Conservation (phyloP, 2,113 vertebrate genomes). For the Cinclus cinclus region DNA sequence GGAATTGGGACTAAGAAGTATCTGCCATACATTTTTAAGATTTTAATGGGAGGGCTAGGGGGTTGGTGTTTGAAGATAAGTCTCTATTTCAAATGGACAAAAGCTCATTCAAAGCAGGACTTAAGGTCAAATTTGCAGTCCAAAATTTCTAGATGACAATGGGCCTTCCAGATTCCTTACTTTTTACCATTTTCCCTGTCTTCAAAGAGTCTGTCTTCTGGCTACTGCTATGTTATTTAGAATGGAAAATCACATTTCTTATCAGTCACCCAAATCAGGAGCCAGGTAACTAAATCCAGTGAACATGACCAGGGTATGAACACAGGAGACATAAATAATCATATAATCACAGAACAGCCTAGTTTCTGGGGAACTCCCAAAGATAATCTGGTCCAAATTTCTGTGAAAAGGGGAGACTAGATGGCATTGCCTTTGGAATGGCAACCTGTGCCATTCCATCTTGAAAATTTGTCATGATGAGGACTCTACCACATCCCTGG, state of each 20-base stretch:
- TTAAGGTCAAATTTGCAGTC: background rate
- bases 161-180: background rate
- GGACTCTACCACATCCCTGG: fast-evolving
- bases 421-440: background rate
- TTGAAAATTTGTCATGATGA: background rate
- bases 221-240: background rate
- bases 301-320: background rate
- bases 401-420: background rate
- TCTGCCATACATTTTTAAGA: background rate
- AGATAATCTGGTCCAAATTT: background rate
- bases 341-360: background rate
- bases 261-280: background rate
- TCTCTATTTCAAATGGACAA: background rate
- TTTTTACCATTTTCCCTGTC: background rate
- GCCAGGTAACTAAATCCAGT: background rate
- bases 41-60: background rate
- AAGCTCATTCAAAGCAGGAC: background rate
- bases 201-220: background rate
- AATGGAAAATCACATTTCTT: background rate
- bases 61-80: background rate
- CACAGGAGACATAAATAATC: background rate
- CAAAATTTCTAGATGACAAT: background rate
- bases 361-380: background rate
- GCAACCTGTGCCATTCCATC: background rate
- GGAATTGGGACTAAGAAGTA: background rate